phyloP scores from a whole-genome alignment of 2,797 vertebrate genomes.

The Protonibea diacanthus region DNA sequence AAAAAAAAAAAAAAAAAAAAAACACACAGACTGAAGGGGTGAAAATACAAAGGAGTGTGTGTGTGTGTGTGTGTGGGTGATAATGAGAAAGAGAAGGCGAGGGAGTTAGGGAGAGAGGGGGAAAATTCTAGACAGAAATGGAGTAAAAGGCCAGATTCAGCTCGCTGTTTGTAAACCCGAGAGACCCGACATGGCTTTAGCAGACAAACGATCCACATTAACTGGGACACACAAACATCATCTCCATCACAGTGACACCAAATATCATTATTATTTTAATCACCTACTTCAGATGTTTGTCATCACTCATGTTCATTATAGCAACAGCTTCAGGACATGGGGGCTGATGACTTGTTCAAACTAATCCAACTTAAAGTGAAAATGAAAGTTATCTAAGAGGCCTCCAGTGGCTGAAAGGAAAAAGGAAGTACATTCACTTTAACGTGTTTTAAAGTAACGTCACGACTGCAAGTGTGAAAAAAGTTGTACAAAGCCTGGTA shows the following conservation, averaged over 20 bases:
- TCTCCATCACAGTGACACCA: constrained; percentile 1
- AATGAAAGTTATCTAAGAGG: too few relatives aligned
- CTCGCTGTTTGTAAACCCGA: constrained; percentile 29
- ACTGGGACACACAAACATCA: constrained; percentile 16
- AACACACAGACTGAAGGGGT: constrained; percentile 1
- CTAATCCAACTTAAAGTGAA: too few relatives aligned
- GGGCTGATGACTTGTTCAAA: neutral
- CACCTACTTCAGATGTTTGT: neutral
- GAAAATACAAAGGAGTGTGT: constrained; percentile 42
- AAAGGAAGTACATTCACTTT: too few relatives aligned
- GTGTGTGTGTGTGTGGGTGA: constrained; percentile 26
- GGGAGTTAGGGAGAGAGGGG: neutral
- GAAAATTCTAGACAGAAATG: neutral
- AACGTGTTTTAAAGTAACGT: neutral
- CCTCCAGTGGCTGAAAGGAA: neutral
- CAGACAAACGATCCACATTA: constrained; percentile 57
- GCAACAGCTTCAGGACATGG: neutral
- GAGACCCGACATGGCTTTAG: constrained; percentile 26
- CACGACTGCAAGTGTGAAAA: too few relatives aligned
- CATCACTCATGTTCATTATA: neutral
- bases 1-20: neutral
- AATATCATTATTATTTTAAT: neutral
- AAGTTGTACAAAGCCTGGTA: neutral
- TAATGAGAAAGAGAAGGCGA: constrained; percentile 23
- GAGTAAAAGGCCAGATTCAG: constrained; percentile 25